Evolutionary conservation across 1,140 invertebrate species (phyloP).

Genomic region (Caerostris darwini): DNA sequence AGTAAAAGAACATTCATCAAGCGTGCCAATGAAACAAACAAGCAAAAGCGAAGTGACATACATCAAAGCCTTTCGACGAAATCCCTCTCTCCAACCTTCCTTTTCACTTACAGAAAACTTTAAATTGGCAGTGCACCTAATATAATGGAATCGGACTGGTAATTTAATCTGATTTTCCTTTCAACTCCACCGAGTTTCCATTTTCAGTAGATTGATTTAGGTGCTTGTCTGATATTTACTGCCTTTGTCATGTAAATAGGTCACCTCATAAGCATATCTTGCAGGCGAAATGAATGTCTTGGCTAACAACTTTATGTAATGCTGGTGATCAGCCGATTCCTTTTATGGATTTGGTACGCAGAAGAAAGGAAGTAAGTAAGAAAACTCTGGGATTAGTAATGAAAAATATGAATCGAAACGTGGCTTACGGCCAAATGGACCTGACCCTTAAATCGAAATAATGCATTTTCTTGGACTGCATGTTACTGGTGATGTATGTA

Average conservation of each 20-base stretch:
- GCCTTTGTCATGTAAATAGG: constrained; percentile 21
- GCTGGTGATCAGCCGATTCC: neutral
- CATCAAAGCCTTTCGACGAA: neutral
- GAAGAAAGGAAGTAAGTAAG: neutral
- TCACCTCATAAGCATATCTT: constrained; percentile 21
- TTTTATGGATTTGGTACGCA: neutral
- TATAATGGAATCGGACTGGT: neutral
- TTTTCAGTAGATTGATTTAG: neutral
- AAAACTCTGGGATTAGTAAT: neutral
- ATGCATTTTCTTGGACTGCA: neutral
- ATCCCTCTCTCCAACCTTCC: neutral
- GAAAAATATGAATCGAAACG: neutral
- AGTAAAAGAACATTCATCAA: neutral
- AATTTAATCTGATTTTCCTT: constrained; percentile 25
- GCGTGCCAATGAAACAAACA: neutral
- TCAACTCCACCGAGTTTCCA: neutral
- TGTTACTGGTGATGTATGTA: neutral
- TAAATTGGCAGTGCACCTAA: neutral
- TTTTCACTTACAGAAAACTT: neutral
- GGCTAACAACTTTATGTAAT: neutral
- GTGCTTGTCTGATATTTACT: constrained; percentile 15
- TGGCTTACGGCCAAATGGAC: constrained; percentile 4
- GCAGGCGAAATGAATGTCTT: neutral
- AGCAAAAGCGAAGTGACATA: neutral
- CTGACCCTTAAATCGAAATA: neutral